Base-by-base conservation (phyloP, 1,140 invertebrate genomes). In the Artemia franciscana region DNA sequence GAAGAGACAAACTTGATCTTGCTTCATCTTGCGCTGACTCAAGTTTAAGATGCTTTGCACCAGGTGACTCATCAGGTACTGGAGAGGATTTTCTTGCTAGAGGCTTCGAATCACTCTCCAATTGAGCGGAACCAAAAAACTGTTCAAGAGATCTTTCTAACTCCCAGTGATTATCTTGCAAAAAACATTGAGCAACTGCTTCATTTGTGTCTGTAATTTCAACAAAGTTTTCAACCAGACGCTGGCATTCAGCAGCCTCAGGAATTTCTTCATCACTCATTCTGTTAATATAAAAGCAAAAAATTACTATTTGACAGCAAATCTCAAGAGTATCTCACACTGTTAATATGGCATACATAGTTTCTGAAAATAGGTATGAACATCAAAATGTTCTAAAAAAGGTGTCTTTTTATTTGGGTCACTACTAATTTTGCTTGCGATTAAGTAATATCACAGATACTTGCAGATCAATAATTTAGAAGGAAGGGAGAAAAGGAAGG, bases 81-180 rank as follows among this genome's bases (percentile, higher is more conserved):
- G 67, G 61, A 5, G 65, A 65, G n/a, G n/a, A n/a, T n/a, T n/a
- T n/a, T n/a, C n/a, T n/a, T n/a, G n/a, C n/a, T n/a, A n/a, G n/a
- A n/a, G n/a, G n/a, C n/a, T n/a, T n/a, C n/a, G n/a, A n/a, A 24
- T 68, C 61, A 12, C 67, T 70, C n/a, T 65, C 67, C 56, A 65
- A 65, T 25, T 66, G 62, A n/a, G 61, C 66, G 15, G 70, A 69
- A 62, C 74, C 71, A 68, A 74, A 77, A 65, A 71, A 78, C 15
- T 72, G 73, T 70, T 75, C 74, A 9, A 77, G 62, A n/a, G 74
- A 73, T 65, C 66, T 69, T 72, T 76, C 66, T 51, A 80, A 64
- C 65, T 78, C 66, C 78, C 78, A 80, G 3, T 76, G 68, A 60
- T 74, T 68, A 64, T 79, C 76, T 67, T 79, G 78, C 2, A 79